Conservation (phyloP, 2,888 invertebrate species). For the Furcula furcula region DNA sequence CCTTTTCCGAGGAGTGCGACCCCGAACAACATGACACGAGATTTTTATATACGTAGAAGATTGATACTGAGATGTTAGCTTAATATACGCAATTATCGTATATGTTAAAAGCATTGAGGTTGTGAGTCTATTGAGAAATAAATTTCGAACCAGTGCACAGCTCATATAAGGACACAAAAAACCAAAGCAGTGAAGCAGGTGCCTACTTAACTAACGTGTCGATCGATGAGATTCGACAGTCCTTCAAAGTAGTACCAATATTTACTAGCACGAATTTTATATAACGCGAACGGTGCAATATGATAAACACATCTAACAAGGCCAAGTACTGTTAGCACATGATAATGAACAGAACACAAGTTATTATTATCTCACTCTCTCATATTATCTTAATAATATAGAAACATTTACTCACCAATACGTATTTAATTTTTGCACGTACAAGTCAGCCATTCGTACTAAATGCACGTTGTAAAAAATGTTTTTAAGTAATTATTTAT, state of each 20-base stretch:
- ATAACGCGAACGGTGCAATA: conserved; percentile 28
- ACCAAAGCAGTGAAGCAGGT: too few relatives aligned
- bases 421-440: neutral
- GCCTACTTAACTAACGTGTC: too few relatives aligned
- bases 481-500: conserved; percentile 6
- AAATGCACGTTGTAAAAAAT: too few relatives aligned
- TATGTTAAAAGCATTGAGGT: too few relatives aligned
- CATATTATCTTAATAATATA: conserved; percentile 1
- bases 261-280: conserved; percentile 25
- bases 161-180: too few relatives aligned
- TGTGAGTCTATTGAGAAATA: too few relatives aligned
- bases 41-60: too few relatives aligned
- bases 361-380: conserved; percentile 17
- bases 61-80: too few relatives aligned
- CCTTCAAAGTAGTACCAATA: conserved; percentile 16
- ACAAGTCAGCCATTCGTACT: neutral
- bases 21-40: too few relatives aligned
- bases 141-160: too few relatives aligned
- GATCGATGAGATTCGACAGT: conserved; percentile 21
- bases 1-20: too few relatives aligned
- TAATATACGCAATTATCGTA: too few relatives aligned
- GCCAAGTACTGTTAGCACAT: conserved; percentile 20
- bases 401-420: conserved; percentile 16
- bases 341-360: conserved; percentile 16
- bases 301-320: conserved; percentile 33